These are phyloP conservation scores for Eurytoma adleriae DNA, from an alignment of 2,888 invertebrate genomes.

Conservation along the genomic window DNA sequence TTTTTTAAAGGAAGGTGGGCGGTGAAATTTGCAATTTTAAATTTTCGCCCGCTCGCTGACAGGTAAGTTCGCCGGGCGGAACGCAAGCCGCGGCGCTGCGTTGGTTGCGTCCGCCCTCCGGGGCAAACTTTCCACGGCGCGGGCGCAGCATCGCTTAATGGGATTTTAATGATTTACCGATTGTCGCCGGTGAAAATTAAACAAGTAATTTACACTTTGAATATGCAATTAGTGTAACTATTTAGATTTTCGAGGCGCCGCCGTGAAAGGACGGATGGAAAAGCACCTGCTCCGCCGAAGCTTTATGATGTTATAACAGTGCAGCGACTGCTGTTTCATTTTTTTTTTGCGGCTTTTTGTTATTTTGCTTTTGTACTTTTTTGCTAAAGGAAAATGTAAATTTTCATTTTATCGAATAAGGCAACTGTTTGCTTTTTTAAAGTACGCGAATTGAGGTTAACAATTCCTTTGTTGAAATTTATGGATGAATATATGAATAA, in stretches of 20 bases:
- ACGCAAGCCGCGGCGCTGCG: background rate
- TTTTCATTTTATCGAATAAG: too few relatives aligned
- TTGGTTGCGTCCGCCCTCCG: background rate
- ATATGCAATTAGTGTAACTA: conserved; percentile 18
- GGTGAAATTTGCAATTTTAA: background rate
- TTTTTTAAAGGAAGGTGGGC: background rate
- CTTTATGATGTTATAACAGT: background rate
- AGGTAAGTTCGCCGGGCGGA: background rate
- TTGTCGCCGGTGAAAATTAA: conserved; percentile 23
- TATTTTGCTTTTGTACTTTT: too few relatives aligned
- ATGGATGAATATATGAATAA: too few relatives aligned
- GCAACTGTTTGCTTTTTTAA: too few relatives aligned
- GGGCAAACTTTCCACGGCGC: conserved; percentile 10
- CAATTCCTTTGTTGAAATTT: too few relatives aligned
- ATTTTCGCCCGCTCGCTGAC: background rate
- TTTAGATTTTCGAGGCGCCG: conserved; percentile 12
- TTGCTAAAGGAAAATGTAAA: too few relatives aligned
- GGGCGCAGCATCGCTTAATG: conserved; percentile 4
- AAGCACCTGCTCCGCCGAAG: background rate
- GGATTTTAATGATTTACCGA: conserved; percentile 35
- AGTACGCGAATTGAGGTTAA: too few relatives aligned
- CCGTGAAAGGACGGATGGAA: background rate
- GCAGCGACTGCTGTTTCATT: too few relatives aligned
- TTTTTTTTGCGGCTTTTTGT: too few relatives aligned
- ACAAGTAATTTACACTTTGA: conserved; percentile 34